A percentile compares a stretch with the other conserved stretches of the same genome.
These are phyloP conservation scores for Epirrita christyi DNA, from an alignment of 2,888 invertebrate species.

Conservation along the genomic window DNA sequence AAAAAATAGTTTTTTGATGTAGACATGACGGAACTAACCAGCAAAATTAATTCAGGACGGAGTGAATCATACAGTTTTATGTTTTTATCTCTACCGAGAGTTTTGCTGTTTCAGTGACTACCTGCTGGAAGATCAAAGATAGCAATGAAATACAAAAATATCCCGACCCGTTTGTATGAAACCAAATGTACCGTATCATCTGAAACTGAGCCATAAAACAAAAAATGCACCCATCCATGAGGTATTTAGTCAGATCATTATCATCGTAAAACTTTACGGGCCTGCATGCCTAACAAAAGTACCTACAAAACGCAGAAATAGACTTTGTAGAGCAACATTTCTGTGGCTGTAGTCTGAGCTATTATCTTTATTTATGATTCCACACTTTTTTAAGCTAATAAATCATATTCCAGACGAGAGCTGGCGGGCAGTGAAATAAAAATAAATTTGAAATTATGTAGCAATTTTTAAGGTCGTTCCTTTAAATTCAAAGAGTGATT, in stretches of 20 bases:
- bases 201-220: constrained; percentile 25
- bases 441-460: constrained; percentile 28
- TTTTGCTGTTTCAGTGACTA: too few species aligned
- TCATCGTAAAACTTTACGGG: constrained; percentile 70
- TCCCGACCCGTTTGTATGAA: constrained; percentile 12
- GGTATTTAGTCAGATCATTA: constrained; percentile 57
- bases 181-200: constrained; percentile 27
- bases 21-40: too few species aligned
- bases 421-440: constrained; percentile 31
- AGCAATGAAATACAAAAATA: constrained; percentile 25
- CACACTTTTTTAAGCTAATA: constrained; percentile 36
- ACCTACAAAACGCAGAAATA: constrained; percentile 65
- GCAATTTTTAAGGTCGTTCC: constrained; percentile 3
- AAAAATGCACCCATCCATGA: constrained; percentile 27
- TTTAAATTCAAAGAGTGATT: constrained; percentile 4
- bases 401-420: constrained; percentile 37
- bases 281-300: constrained; percentile 59
- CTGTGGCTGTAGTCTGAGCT: constrained; percentile 38
- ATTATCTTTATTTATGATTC: constrained; percentile 40
- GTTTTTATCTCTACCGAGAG: too few species aligned
- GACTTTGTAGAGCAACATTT: constrained; percentile 46
- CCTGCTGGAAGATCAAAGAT: background rate
- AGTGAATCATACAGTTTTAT: too few species aligned
- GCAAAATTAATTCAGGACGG: too few species aligned
- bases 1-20: too few species aligned